phyloP scores from a whole-genome alignment of 2,113 vertebrate species.

The Addax nasomaculatus region DNA sequence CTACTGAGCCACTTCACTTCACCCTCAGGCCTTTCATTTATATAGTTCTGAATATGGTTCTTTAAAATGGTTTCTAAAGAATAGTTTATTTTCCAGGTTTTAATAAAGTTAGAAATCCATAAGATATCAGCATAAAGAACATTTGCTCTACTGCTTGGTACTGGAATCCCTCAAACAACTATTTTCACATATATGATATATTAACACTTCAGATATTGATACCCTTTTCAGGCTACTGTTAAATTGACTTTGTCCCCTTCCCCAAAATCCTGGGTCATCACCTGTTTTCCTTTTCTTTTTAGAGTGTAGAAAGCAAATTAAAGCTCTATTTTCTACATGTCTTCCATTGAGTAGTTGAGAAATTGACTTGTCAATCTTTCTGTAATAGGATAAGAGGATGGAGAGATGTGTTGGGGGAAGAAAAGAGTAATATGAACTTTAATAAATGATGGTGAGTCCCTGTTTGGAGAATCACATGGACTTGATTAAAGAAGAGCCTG shows the following conservation, averaged over 20 bases:
- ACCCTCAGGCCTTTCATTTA: neutral
- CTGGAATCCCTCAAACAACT: neutral
- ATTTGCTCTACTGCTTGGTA: neutral
- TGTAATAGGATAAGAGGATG: neutral
- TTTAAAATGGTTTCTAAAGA: constrained; percentile 5
- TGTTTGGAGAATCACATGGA: neutral
- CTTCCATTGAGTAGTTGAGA: neutral
- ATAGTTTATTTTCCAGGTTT: constrained; percentile 31
- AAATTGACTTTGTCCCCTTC: neutral
- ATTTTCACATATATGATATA: neutral
- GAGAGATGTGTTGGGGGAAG: neutral
- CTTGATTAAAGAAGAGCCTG: constrained; percentile 19
- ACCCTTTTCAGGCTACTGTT: neutral
- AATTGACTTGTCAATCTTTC: neutral
- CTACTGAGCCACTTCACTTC: neutral
- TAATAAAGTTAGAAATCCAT: neutral
- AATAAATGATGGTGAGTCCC: neutral
- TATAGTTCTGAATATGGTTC: neutral
- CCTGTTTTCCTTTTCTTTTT: constrained; percentile 1
- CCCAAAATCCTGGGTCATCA: neutral
- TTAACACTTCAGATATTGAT: neutral
- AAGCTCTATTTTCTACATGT: neutral
- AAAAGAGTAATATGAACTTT: neutral
- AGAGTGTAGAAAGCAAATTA: neutral
- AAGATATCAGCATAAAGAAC: neutral